A percentile compares a stretch with the other conserved stretches of the same genome.
Evolutionary conservation across 2,797 vertebrate species (phyloP).

Genomic region (Acrossocheilus fasciatus): DNA sequence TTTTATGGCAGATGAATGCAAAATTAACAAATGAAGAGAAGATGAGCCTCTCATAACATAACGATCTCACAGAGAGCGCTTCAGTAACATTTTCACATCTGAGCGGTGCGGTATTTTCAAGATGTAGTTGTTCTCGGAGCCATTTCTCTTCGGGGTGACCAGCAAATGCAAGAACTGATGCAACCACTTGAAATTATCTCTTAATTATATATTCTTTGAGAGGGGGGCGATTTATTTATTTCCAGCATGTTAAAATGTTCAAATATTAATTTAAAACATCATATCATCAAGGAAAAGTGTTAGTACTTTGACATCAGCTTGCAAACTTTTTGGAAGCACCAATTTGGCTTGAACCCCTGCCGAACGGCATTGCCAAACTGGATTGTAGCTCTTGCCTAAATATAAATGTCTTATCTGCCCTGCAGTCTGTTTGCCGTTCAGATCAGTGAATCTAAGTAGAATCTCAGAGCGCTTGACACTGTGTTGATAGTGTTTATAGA

Average conservation of each 20-base stretch:
- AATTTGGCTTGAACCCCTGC: neutral
- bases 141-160: neutral
- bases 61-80: neutral
- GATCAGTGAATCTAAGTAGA: constrained; percentile 58
- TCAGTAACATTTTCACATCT: neutral
- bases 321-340: neutral
- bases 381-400: constrained; percentile 22
- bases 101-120: neutral
- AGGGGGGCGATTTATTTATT: neutral
- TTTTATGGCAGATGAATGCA: constrained; percentile 12
- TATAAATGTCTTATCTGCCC: constrained; percentile 43
- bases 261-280: constrained; percentile 7
- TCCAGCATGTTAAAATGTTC: neutral
- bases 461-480: constrained; percentile 54
- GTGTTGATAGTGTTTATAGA: constrained; percentile 54
- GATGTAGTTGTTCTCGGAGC: neutral
- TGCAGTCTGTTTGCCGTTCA: constrained; percentile 45
- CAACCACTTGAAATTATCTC: neutral
- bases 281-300: neutral
- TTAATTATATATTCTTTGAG: constrained; percentile 26
- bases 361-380: neutral
- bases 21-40: constrained; percentile 32
- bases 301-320: neutral
- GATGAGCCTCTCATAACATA: neutral
- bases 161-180: neutral